Percentiles rank a stretch among this genome's conserved stretches.
Evolutionary conservation across 35 echinoderm and acorn worm genomes (phyloP).

Genomic region (Ophioderma brevispina): DNA sequence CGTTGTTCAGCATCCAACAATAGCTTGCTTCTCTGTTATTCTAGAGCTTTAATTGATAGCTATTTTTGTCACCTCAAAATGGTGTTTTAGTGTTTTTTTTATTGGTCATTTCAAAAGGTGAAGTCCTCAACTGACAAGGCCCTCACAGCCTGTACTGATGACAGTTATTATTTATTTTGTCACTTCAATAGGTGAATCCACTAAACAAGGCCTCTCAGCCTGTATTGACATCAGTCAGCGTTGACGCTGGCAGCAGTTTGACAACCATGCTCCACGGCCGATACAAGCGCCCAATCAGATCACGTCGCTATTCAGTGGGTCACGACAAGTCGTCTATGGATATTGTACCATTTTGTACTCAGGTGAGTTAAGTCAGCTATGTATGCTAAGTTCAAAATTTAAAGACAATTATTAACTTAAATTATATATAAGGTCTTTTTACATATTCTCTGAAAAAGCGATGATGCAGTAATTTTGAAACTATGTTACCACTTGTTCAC

Average conservation of each 20-base stretch:
- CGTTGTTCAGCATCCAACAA: too few relatives aligned
- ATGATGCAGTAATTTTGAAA: too few relatives aligned
- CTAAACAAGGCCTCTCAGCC: conserved; percentile 71
- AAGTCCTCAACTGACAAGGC: not conserved
- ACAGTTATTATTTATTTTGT: not conserved
- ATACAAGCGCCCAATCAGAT: conserved; percentile 85
- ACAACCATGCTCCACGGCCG: conserved; percentile 59
- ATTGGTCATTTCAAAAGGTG: not conserved
- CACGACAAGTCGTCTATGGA: conserved; percentile 88
- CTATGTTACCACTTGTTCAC: too few relatives aligned
- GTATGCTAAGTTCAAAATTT: too few relatives aligned
- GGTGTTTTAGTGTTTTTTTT: too few relatives aligned
- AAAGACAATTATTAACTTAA: too few relatives aligned
- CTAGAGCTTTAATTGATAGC: too few relatives aligned
- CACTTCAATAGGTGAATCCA: conserved; percentile 49
- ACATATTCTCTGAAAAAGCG: too few relatives aligned
- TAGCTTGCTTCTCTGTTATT: too few relatives aligned
- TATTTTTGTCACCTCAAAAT: too few relatives aligned
- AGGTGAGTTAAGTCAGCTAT: conserved; percentile 70
- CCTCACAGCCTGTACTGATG: not conserved
- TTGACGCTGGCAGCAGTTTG: conserved; percentile 88
- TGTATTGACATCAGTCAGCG: conserved; percentile 50
- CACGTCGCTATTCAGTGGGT: conserved; percentile 88
- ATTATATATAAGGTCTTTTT: too few relatives aligned
- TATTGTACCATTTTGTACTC: conserved; percentile 77